Conservation (phyloP, 2,888 invertebrate genomes). For the Pristionchus entomophagus region DNA sequence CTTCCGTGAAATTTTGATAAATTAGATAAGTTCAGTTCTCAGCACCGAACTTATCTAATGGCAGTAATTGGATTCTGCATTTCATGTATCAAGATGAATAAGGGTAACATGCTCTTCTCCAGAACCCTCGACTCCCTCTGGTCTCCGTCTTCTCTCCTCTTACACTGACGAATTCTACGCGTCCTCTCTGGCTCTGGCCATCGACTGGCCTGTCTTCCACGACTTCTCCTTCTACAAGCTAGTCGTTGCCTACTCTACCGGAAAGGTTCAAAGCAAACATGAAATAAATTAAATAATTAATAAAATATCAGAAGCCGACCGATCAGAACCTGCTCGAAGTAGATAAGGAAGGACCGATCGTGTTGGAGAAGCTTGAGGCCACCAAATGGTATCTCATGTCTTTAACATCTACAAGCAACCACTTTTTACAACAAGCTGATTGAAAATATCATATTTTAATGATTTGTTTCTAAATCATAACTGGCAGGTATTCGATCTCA, state of each 20-base stretch:
- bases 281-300: neutral
- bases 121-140: constrained; percentile 67
- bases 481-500: constrained; percentile 61
- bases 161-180: constrained; percentile 73
- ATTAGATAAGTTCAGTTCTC: no score
- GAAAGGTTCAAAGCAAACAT: constrained; percentile 56
- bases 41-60: no score
- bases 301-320: neutral
- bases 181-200: constrained; percentile 62
- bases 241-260: constrained; percentile 64
- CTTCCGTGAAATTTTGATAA: no score
- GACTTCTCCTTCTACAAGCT: constrained; percentile 67
- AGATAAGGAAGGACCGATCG: constrained; percentile 59
- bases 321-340: constrained; percentile 56
- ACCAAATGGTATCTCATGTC: constrained; percentile 57
- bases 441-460: no score
- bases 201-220: constrained; percentile 66
- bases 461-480: no score
- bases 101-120: constrained; percentile 42
- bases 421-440: no score
- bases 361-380: constrained; percentile 67
- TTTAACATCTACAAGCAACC: no score
- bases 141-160: constrained; percentile 57
- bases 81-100: neutral
- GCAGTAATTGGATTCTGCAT: no score